Percentiles rank a stretch among this genome's conserved stretches.
phyloP scores from a whole-genome alignment of 1,140 invertebrate species.

The Bombus turneri region DNA sequence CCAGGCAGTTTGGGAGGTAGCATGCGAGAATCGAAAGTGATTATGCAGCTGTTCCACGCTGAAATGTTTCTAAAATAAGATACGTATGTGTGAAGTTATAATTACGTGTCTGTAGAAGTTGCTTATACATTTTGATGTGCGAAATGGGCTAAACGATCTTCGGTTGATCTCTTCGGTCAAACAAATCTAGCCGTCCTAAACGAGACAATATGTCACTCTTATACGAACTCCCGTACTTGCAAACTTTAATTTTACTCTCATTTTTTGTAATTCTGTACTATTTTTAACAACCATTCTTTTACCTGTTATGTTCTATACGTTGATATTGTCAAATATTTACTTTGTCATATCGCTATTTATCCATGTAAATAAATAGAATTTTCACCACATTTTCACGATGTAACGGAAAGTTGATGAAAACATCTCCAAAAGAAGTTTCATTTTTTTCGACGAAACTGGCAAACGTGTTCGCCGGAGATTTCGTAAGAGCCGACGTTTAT shows the following conservation, averaged over 20 bases:
- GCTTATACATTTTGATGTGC: not conserved
- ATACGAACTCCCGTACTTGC: not conserved
- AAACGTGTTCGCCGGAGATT: slow-evolving; percentile 22
- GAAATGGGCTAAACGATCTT: slow-evolving; percentile 18
- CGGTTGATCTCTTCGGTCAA: too few species aligned
- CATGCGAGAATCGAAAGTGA: slow-evolving; percentile 2
- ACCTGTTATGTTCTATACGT: too few species aligned
- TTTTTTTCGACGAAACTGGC: slow-evolving; percentile 16
- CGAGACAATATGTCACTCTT: not conserved
- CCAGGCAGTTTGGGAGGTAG: not conserved
- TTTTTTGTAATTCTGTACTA: not conserved
- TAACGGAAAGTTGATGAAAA: not conserved
- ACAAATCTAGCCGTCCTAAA: not conserved
- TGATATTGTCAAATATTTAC: not conserved
- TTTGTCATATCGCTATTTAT: not conserved
- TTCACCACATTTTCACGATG: not conserved
- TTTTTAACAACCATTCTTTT: too few species aligned
- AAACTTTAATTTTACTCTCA: not conserved
- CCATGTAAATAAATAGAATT: not conserved
- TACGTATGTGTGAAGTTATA: not conserved
- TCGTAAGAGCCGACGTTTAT: slow-evolving; percentile 46
- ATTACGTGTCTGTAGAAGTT: not conserved
- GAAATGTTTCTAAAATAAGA: slow-evolving; percentile 26
- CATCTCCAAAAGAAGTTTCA: not conserved
- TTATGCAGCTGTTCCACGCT: not conserved